phyloP scores from a whole-genome alignment of 2,888 invertebrate genomes.

The Caenorhabditis sp. region DNA sequence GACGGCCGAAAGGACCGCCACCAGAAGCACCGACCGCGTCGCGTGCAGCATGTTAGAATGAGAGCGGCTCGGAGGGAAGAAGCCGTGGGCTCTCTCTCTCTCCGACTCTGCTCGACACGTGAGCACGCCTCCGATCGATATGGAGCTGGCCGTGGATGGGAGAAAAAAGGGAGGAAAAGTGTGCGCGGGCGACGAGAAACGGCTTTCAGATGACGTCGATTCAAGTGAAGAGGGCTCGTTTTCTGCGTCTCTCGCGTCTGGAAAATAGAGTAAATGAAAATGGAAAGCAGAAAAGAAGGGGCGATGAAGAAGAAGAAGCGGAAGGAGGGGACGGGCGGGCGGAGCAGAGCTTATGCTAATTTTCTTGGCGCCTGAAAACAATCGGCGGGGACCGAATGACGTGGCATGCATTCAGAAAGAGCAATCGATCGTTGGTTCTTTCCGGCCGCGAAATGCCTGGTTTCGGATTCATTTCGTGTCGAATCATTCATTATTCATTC shows the following conservation, averaged over 20 bases:
- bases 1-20: conserved; percentile 42
- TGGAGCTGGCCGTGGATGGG: not conserved
- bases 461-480: not conserved
- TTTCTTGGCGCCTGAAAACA: conserved; percentile 28
- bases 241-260: conserved; percentile 27
- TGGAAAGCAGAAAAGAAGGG: not conserved
- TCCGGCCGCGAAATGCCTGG: conserved; percentile 1
- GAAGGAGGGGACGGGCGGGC: conserved; percentile 1
- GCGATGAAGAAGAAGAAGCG: conserved; percentile 9
- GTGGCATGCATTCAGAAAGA: conserved; percentile 14
- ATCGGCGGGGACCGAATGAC: conserved; percentile 12
- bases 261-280: conserved; percentile 14
- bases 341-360: conserved; percentile 27
- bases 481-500: not conserved
- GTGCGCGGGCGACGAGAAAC: conserved; percentile 14
- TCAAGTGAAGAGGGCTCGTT: conserved; percentile 15
- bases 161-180: conserved; percentile 1
- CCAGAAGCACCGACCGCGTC: conserved; percentile 39
- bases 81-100: conserved; percentile 10
- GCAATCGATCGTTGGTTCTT: not conserved
- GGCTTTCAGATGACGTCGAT: conserved; percentile 50
- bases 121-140: conserved; percentile 40
- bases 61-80: conserved; percentile 17
- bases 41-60: conserved; percentile 52
- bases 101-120: too few relatives aligned